Base-by-base conservation (phyloP, 2,113 vertebrate species). In the Marmota flaviventris region DNA sequence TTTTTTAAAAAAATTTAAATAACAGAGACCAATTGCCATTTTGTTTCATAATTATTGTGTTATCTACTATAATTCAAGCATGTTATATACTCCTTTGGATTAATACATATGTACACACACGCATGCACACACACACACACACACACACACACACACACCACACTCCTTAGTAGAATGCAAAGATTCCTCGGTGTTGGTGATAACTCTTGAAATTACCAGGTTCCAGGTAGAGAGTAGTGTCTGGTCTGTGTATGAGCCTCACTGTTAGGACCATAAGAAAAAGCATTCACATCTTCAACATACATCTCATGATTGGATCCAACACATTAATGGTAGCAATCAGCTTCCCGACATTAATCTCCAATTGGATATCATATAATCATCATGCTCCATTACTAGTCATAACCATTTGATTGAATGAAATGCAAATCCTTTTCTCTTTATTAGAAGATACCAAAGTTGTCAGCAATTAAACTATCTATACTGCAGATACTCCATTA, bases 311-410 rank as follows among this genome's bases (percentile, higher is more conserved):
- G 70, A 92, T 32, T 70, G 22, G 17, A 93, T 77, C 24, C 89
- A 82, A 89, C 13, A 29, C 37, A 81, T 76, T 96, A 96, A 93
- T 86, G 37, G 39, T 24, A 94, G n/a, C 42, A 89, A 96, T 97
- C 56, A 84, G 79, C 48, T 92, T 94, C 27, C 65, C 6, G 0
- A 90, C 96, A 96, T 95, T 95, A 92, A 94, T 95, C 61, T 63
- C 61, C 24, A 9, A 93, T 77, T 97, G 67, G 42, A 92, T 92
- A 72, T 8, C 65, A 67, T 81, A 70, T 92, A 96, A 92, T 90
- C 45, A 83, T 84, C 51, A 93, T 90, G 51, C 70, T 92, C 16
- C 72, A 94, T 96, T 90, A 85, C 67, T 84, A 69, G 7, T 51
- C 76, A 94, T 87, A 94, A 58, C 56, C 72, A 84, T 92, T 69